Evolutionary conservation across 2,113 vertebrate genomes (phyloP), one percentile per base, ranked within the genome.

Genomic region (Microcebus ravelobensis): DNA sequence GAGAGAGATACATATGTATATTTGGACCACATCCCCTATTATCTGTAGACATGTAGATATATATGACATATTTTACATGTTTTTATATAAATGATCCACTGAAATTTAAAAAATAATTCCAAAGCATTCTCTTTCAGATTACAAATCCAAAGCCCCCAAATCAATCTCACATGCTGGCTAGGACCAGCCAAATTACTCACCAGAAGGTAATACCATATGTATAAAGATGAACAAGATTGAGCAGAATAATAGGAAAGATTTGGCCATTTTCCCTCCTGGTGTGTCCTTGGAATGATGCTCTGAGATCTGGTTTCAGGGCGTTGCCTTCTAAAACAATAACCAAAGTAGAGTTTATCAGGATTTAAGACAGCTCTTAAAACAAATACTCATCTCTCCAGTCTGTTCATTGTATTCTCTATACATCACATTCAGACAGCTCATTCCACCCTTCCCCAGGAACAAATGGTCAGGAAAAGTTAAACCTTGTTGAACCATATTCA

Each of bases 111-210:
- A 45, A 45, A 45, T 45, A 45, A 45, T 45, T 45, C 45, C 31
- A 63, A 95, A 94, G 5, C 3, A 36, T 84, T 80, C 21, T 83
- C 67, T 94, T 95, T 86, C 23, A 68, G 8, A 84, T 87, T 79
- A 68, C 27, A 50, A 36, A 83, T 4, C 70, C 39, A 82, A 31
- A 80, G 27, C 18, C 11, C 29, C 85, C 10, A 71, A 29, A 57
- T 63, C 42, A 93, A n/a, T 5, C 39, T 57, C 65, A n/a, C 27
- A 29, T 59, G 42, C 15, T 31, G 83, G 13, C 17, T 10, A 52
- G 29, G 31, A 70, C 17, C 45, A 71, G 50, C 9, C 29, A 68
- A 68, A 65, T 29, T 68, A 96, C 97, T 96, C n/a, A 97, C 93
- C 83, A 63, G 42, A 89, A 79, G 76, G 6, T 31, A 77, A n/a